Evolutionary conservation across 2,797 vertebrate genomes (phyloP).

Genomic region (Epinephelus awoara): DNA sequence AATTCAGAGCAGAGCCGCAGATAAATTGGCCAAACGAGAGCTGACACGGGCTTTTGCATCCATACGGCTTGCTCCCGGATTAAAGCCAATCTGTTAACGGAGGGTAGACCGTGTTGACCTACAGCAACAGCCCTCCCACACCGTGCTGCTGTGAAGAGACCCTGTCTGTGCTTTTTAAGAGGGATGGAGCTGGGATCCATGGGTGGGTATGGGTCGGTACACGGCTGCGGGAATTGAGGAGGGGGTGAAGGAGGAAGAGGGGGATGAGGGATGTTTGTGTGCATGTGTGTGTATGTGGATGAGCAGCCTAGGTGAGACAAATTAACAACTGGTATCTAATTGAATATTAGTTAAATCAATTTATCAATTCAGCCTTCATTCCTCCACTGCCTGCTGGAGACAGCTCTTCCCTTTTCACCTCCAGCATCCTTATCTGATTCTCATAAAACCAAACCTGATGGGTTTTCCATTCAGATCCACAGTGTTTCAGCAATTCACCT

Average conservation of each 20-base stretch:
- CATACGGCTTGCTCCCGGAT: slow-evolving; percentile 70
- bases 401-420: not conserved
- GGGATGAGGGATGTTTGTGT: slow-evolving; percentile 11
- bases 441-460: not conserved
- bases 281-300: slow-evolving; percentile 18
- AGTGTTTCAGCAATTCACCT: not conserved
- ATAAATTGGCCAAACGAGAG: slow-evolving; percentile 79
- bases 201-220: slow-evolving; percentile 62
- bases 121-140: slow-evolving; percentile 47
- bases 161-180: slow-evolving; percentile 25
- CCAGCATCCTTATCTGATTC: not conserved
- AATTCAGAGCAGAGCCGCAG: slow-evolving; percentile 63
- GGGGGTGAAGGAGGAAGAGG: slow-evolving; percentile 41
- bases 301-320: slow-evolving; percentile 23
- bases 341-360: slow-evolving; percentile 36
- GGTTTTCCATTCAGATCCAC: slow-evolving; percentile 16
- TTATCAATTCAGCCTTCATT: slow-evolving; percentile 27
- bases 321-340: slow-evolving; percentile 28
- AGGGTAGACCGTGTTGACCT: slow-evolving; percentile 42
- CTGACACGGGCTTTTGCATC: slow-evolving; percentile 65
- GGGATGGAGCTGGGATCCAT: slow-evolving; percentile 51
- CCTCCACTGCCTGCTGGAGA: slow-evolving; percentile 11
- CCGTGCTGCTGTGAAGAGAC: slow-evolving; percentile 30
- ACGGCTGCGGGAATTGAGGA: slow-evolving; percentile 54
- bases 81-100: slow-evolving; percentile 76